These are phyloP conservation scores for Uromys caudimaculatus DNA, from an alignment of 2,797 vertebrate species.

Conservation along the genomic window DNA sequence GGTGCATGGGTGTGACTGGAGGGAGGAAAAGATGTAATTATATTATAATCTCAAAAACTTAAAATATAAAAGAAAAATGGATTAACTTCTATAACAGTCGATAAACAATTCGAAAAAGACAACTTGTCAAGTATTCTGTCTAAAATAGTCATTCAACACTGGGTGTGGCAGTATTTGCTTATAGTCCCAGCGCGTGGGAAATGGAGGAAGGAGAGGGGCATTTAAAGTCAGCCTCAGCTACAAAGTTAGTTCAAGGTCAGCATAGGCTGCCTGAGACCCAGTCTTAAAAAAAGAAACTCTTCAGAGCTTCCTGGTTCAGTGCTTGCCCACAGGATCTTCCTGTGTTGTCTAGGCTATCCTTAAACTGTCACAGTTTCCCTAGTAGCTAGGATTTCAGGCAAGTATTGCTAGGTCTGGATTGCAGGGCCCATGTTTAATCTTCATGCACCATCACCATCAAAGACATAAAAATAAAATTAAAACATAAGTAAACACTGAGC, in stretches of 20 bases:
- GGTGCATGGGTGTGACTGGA: not conserved
- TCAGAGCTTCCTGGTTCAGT: not conserved
- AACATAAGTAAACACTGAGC: too few species aligned
- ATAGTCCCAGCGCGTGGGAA: not conserved
- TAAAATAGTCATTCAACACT: not conserved
- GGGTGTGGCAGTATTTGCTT: too few species aligned
- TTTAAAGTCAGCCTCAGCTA: not conserved
- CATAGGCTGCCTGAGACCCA: too few species aligned
- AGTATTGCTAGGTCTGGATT: not conserved
- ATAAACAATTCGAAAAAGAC: conserved; percentile 4
- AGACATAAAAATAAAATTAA: not conserved
- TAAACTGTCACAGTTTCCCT: not conserved
- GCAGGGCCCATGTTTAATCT: not conserved
- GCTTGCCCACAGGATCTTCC: not conserved
- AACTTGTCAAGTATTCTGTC: not conserved
- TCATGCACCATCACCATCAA: not conserved
- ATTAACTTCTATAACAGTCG: not conserved
- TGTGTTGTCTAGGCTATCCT: not conserved
- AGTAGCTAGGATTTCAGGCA: not conserved
- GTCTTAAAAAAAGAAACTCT: not conserved
- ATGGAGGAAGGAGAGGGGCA: not conserved
- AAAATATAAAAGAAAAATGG: not conserved
- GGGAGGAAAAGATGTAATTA: not conserved
- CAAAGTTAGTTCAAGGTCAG: not conserved
- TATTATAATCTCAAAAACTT: not conserved